These are phyloP conservation scores for Melanerpes aurifrons DNA, from an alignment of 2,113 vertebrate genomes.

Conservation along the genomic window DNA sequence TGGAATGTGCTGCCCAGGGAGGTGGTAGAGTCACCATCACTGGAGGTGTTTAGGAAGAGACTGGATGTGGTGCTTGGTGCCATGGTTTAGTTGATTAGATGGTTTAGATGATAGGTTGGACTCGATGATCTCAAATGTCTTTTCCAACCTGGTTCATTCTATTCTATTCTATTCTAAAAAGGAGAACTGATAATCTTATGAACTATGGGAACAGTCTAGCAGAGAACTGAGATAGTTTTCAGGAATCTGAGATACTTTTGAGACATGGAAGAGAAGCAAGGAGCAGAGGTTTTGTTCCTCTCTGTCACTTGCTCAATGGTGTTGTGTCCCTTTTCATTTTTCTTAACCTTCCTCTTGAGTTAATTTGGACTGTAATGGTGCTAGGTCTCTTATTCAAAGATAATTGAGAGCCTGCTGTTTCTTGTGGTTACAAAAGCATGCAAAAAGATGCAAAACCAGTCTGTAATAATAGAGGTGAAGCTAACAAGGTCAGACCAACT, in stretches of 20 bases:
- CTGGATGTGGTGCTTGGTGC: too few species aligned
- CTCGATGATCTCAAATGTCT: too few species aligned
- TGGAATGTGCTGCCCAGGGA: too few species aligned
- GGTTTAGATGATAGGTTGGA: too few species aligned
- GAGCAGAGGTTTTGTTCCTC: background rate
- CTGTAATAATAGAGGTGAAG: fast-evolving
- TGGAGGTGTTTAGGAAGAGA: too few species aligned
- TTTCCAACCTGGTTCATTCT: too few species aligned
- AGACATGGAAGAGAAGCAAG: background rate
- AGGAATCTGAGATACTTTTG: background rate
- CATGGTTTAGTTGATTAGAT: too few species aligned
- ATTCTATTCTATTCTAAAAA: background rate
- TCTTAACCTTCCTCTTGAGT: background rate
- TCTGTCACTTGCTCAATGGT: background rate
- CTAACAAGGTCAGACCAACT: fast-evolving
- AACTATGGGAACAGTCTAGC: background rate
- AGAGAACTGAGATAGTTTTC: background rate
- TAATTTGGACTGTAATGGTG: background rate
- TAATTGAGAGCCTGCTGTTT: background rate
- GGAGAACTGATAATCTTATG: background rate
- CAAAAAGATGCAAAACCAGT: background rate
- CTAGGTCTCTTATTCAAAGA: background rate
- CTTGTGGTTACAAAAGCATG: background rate
- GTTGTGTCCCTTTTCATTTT: background rate
- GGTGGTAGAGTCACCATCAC: too few species aligned